Evolutionary conservation across 1,140 invertebrate species (phyloP), one percentile per base, ranked within the genome.

Genomic region (Papilio dardanus): DNA sequence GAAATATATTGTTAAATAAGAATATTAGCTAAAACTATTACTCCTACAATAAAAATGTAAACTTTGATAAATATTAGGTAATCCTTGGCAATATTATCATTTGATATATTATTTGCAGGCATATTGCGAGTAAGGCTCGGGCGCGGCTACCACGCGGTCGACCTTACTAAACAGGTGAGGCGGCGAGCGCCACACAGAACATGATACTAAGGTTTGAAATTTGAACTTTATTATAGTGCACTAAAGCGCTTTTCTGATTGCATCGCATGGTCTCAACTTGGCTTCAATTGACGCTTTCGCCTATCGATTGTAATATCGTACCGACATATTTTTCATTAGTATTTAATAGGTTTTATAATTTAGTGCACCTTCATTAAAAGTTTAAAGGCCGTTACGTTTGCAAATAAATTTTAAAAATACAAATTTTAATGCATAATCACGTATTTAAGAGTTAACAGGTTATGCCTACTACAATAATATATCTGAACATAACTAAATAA

Each of bases 121-220:
- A 83, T 85, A 77, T 85, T 83, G 77, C 81, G 77, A 80, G 89
- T 88, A 85, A 90, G 91, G 88, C 78, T 85, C 86, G 89, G 83
- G 82, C 88, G 89, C 89, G 87, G 87, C 75, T 74, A 82, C 77
- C 76, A 83, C 88, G 90, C 91, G 89, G 86, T 90, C 90, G 89
- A 83, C 90, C 89, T 92, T 92, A 90, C 90, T 88, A 90, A 91
- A 91, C 88, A 92, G 91, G 91, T 93, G 91, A 92, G 90, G 90
- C 88, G 88, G 86, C 85, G 89, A 81, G 54, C 87, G 91, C 88
- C 88, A 88, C 86, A 87, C 86, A 92, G 91, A 93, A 85, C 91
- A 92, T 93, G 90, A 88, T 93, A 88, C 89, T 93, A 93, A 93
- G 91, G 91, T 93, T 90, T 87, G 91, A 90, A 86, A 86, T 73